Evolutionary conservation across 2,113 vertebrate genomes (phyloP).

Genomic region (Poeciliopsis retropinna): DNA sequence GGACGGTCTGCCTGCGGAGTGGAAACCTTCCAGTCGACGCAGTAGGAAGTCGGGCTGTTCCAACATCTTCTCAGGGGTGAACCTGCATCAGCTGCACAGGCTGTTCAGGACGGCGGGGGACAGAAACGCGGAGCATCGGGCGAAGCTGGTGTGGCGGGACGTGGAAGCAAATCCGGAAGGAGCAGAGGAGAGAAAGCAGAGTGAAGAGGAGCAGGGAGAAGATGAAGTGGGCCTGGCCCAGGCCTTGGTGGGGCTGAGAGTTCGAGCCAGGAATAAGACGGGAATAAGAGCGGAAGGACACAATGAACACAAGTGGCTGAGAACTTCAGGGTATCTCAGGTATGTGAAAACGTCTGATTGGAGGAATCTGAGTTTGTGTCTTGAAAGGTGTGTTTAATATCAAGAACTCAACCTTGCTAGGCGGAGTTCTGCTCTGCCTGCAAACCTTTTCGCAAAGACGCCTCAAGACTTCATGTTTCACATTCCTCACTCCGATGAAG

Average conservation of each 20-base stretch:
- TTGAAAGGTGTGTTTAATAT: constrained; percentile 34
- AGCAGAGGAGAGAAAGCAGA: constrained; percentile 76
- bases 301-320: constrained; percentile 58
- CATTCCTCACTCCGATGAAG: constrained; percentile 52
- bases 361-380: background rate
- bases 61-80: constrained; percentile 85
- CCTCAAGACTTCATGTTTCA: constrained; percentile 4
- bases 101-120: constrained; percentile 85
- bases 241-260: constrained; percentile 84
- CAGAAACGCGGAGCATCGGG: constrained; percentile 81
- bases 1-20: constrained; percentile 50
- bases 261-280: constrained; percentile 69
- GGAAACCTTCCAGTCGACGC: constrained; percentile 47
- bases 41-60: constrained; percentile 84
- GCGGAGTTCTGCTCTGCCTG: constrained; percentile 16
- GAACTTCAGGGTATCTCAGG: constrained; percentile 62
- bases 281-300: constrained; percentile 59
- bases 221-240: constrained; percentile 81
- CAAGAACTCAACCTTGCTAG: constrained; percentile 50
- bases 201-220: constrained; percentile 63
- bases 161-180: constrained; percentile 55
- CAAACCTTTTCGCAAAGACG: constrained; percentile 11
- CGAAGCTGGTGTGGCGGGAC: constrained; percentile 83
- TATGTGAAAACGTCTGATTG: constrained; percentile 29
- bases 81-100: constrained; percentile 58